Base-by-base conservation (phyloP, 1,140 invertebrate species). In the Ceratina calcarata region DNA sequence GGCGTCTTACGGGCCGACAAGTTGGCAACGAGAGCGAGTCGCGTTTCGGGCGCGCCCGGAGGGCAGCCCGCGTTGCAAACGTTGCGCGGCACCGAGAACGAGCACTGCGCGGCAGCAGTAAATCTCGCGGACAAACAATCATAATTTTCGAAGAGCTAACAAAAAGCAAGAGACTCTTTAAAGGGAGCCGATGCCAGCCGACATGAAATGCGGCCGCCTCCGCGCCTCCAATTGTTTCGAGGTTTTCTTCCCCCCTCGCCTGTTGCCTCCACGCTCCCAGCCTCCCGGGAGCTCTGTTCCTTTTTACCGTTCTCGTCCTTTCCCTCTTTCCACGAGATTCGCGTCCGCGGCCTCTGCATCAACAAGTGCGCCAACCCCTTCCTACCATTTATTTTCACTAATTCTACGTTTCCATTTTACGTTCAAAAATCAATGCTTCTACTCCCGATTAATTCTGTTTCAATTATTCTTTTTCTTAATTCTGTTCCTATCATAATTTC, bases 91-190 rank as follows among this genome's bases (percentile, higher is more conserved):
- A 45, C 74, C 71, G 80, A 78, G 82, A 80, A 82, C 82, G 81
- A n/a, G 57, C 18, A 22, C 1, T 1, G n/a, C 77, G 81, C 78
- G 24, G 75, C 62, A 77, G 90, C 87, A 89, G 91, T 92, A 92
- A 92, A 92, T 92, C 89, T 90, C 86, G 81, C 87, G 89, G 89
- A 92, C 92, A 92, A 93, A 93, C 90, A 93, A 92, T 92, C 91
- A 92, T 93, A 92, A 93, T 92, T 91, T 91, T 89, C 90, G 89
- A 90, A 89, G 89, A 92, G 89, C 88, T 87, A 91, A 92, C 90
- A 90, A 92, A 91, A 91, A 89, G 89, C 87, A 88, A 89, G 88
- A 90, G 86, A 89, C 80, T 88, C 89, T 91, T 91, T 91, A 90
- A 92, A 90, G 89, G 85, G 82, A 88, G 86, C 91, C 90, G 91